Percentiles rank a stretch among this genome's conserved stretches.
Conservation (phyloP, 1,140 invertebrate species). For the Colletes gigas region DNA sequence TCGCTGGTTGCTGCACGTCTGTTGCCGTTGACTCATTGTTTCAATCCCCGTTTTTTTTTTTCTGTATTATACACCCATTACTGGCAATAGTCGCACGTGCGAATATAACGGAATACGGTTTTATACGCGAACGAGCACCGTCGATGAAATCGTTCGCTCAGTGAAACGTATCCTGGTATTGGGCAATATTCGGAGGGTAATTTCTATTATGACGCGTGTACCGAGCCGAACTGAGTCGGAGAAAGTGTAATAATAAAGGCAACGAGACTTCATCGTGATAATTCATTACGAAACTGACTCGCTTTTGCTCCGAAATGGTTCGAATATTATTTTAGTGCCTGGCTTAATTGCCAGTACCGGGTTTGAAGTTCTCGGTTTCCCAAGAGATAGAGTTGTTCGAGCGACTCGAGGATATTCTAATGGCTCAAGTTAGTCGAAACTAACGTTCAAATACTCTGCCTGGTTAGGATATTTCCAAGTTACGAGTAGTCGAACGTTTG, state of each 20-base stretch:
- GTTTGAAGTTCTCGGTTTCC: not conserved
- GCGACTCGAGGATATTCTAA: too few relatives aligned
- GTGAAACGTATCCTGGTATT: conserved; percentile 37
- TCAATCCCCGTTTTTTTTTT: not conserved
- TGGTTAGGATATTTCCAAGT: too few relatives aligned
- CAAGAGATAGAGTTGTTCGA: not conserved
- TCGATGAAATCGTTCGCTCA: conserved; percentile 35
- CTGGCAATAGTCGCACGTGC: not conserved
- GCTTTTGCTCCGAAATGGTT: too few relatives aligned
- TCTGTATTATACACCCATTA: not conserved
- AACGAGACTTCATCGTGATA: conserved; percentile 27
- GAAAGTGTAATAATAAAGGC: conserved; percentile 39
- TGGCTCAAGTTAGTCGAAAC: too few relatives aligned
- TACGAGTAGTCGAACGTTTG: too few relatives aligned
- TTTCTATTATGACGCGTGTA: conserved; percentile 38
- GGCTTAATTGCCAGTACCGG: not conserved
- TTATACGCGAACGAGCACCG: conserved; percentile 25
- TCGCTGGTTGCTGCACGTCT: too few relatives aligned
- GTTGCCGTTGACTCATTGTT: conserved; percentile 1
- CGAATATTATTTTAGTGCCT: not conserved
- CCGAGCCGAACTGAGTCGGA: not conserved
- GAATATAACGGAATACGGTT: not conserved
- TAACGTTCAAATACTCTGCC: too few relatives aligned
- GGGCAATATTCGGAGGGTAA: conserved; percentile 15
- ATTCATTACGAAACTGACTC: conserved; percentile 23